These are phyloP conservation scores for Ibidorhyncha struthersii DNA, from an alignment of 2,113 vertebrate species.

Conservation along the genomic window DNA sequence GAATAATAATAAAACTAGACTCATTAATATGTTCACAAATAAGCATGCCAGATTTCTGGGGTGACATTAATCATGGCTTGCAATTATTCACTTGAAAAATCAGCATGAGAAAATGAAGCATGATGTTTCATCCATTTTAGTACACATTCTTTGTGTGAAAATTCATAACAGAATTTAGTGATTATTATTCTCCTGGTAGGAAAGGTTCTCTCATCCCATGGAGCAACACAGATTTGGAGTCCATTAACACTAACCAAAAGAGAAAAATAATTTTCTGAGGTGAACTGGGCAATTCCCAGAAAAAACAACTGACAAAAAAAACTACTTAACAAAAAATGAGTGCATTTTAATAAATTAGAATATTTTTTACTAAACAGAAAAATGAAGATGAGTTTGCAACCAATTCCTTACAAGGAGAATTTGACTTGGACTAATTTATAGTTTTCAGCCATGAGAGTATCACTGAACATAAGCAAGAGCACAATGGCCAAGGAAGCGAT, in stretches of 20 bases:
- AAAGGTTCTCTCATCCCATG: background rate
- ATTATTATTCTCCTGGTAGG: background rate
- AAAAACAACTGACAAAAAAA: background rate
- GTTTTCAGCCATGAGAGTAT: background rate
- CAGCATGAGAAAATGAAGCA: conserved; percentile 43
- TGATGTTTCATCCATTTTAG: conserved; percentile 19
- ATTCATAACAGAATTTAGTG: background rate
- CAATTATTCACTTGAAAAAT: conserved; percentile 55
- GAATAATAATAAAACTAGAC: conserved; percentile 7
- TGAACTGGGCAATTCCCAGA: background rate
- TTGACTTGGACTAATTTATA: background rate
- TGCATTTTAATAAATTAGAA: background rate
- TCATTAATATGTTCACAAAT: conserved; percentile 30
- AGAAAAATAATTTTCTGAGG: background rate
- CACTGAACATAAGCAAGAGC: background rate
- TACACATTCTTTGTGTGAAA: conserved; percentile 10
- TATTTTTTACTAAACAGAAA: background rate
- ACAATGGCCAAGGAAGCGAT: background rate
- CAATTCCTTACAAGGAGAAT: background rate
- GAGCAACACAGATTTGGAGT: background rate
- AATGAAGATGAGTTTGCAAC: background rate
- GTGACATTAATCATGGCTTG: conserved; percentile 39
- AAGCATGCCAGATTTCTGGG: conserved; percentile 41
- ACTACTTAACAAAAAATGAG: background rate
- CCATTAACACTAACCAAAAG: background rate